phyloP scores from a whole-genome alignment of 2,888 invertebrate species.

The Xylota segnis region DNA sequence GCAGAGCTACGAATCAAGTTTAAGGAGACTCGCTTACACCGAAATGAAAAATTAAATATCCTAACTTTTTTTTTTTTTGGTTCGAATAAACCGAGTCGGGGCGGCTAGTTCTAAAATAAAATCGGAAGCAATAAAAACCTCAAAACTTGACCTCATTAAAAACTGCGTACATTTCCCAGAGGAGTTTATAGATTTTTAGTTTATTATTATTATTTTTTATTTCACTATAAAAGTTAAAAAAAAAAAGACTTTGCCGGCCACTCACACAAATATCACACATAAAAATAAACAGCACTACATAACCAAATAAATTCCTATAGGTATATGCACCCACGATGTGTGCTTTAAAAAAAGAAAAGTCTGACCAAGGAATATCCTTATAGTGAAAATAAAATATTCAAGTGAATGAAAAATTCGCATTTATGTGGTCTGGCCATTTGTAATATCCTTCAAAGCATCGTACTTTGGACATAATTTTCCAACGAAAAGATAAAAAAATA shows the following conservation, averaged over 20 bases:
- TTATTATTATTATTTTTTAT: background rate
- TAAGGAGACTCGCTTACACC: too few species aligned
- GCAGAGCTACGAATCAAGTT: too few species aligned
- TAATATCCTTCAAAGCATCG: constrained; percentile 22
- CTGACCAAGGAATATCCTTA: background rate
- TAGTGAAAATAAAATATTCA: background rate
- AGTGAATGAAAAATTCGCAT: constrained; percentile 34
- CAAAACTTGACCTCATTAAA: constrained; percentile 10
- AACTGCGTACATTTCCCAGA: background rate
- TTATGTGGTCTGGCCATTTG: constrained; percentile 45
- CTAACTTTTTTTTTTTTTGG: too few species aligned
- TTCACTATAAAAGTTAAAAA: constrained; percentile 9
- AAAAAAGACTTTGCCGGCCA: constrained; percentile 14
- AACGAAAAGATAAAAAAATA: constrained; percentile 2
- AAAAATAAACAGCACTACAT: constrained; percentile 3
- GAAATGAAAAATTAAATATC: too few species aligned
- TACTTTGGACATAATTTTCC: constrained; percentile 2
- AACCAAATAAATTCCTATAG: background rate
- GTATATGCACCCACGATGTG: background rate
- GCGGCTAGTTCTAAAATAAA: background rate
- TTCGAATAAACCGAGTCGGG: too few species aligned
- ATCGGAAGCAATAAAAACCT: background rate
- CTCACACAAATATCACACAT: constrained; percentile 12
- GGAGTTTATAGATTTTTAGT: constrained; percentile 5
- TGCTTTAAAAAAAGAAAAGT: background rate